Base-by-base conservation (phyloP, 2,888 invertebrate species). In the Athetis lepigone region DNA sequence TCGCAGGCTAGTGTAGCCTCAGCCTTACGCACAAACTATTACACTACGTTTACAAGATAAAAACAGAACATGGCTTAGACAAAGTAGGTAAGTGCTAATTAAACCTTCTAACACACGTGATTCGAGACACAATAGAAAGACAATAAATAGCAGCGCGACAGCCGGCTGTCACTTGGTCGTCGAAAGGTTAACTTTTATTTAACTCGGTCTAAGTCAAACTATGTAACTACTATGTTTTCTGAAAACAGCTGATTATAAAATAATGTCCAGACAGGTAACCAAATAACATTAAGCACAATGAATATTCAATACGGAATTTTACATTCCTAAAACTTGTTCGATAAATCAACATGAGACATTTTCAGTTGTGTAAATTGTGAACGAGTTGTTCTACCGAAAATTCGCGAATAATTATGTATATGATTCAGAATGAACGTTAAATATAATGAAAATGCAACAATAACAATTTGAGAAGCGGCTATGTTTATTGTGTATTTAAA, bases 371-470 rank as follows among this genome's bases (percentile, higher is more conserved):
- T 33, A 49, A 67, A 67, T 42, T 47, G 6, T 45, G 27, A 59
- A 9, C 40, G 19, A 40, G 27, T 29, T 25, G 29, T 18, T 51
- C 7, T 36, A 36, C 27, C 36, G 47, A 43, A 23, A 47, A 37
- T 67, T 67, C 51, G 46, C 60, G 51, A 60, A 47, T 27, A 46
- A 29, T 51, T 65, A n/a, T n/a, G n/a, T n/a, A n/a, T n/a, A n/a
- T 57, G 23, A 39, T 57, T 50, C 19, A 58, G 29, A 11, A 29
- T 13, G 19, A 45, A 49, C 4, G 6, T 47, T 23, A 40, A 64
- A 36, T 36, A 40, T 23, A 27, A 27, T 27, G 18, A 25, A 64
- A 43, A 64, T 58, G 25, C 21, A 46, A 27, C n/a, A 50, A 29
- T 11, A 25, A 60, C 29, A 42, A 5, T 39, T 52, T 6, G n/a